These are phyloP conservation scores for Pipistrellus pygmaeus DNA, from an alignment of 2,797 vertebrate genomes.

Conservation along the genomic window DNA sequence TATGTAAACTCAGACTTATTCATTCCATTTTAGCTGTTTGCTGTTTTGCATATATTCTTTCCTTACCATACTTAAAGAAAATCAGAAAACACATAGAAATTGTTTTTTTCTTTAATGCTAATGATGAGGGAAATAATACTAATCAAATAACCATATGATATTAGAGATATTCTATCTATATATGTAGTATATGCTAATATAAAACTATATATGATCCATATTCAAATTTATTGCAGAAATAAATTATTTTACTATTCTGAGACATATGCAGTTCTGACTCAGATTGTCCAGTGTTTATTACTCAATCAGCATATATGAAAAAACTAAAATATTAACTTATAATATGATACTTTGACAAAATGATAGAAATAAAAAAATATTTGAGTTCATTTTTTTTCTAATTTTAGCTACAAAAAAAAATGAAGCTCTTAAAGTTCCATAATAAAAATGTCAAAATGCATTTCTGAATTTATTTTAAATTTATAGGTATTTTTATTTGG, in stretches of 20 bases:
- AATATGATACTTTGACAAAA: conserved; percentile 17
- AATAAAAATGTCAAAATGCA: conserved; percentile 5
- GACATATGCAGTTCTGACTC: background rate
- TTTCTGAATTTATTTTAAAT: conserved; percentile 56
- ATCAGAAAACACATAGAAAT: background rate
- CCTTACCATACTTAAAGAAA: background rate
- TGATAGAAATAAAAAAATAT: background rate
- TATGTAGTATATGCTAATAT: background rate
- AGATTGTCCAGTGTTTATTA: background rate
- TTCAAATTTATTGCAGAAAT: background rate
- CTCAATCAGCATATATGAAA: background rate
- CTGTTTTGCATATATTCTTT: background rate
- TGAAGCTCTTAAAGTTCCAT: background rate
- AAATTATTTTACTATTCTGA: background rate
- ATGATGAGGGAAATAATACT: background rate
- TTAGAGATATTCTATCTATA: background rate
- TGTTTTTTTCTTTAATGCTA: background rate
- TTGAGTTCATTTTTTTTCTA: background rate
- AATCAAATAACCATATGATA: background rate
- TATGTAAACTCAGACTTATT: background rate
- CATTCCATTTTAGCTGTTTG: background rate
- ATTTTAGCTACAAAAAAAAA: background rate
- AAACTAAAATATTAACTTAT: background rate
- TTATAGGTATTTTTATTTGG: conserved; percentile 24
- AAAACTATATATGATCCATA: background rate